Evolutionary conservation across 1,140 invertebrate genomes (phyloP), one percentile per base, ranked within the genome.

Genomic region (Sycobia sp.): DNA sequence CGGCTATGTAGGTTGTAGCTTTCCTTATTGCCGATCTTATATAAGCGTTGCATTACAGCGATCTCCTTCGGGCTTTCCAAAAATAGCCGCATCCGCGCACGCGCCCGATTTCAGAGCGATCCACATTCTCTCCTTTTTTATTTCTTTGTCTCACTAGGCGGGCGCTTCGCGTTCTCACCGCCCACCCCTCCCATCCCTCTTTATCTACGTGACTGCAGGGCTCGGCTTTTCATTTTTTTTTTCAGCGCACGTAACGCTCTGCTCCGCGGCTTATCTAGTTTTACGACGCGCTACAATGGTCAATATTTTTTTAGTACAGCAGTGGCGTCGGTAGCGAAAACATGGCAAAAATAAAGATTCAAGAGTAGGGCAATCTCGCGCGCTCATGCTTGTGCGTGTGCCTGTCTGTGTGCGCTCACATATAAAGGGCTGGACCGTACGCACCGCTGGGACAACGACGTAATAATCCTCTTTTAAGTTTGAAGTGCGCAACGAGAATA

Each of bases 241-340:
- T 50, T 60, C 8, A 27, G 22, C 29, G 5, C 16, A 23, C 7
- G 29, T 22, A 32, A n/a, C 25, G 22, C 2, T 16, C 14, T 20
- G 27, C 25, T 39, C 3, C 34, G 22, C 16, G 16, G 29, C 43
- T 34, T 61, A 53, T 61, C 49, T 51, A 43, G n/a, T 43, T 51
- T 61, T 44, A 53, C 49, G 58, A 50, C 27, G 18, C 25, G 16
- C 25, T 32, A 11, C 36, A 36, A 53, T 46, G 49, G 49, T 53
- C 47, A 53, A 61, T 46, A 53, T 61, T 61, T 53, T 61, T 53
- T 43, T 53, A 53, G 29, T 23, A 18, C 59, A 14, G 8, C 22
- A 41, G 18, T 32, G 13, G 8, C 22, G 34, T 32, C 10, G 20
- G 5, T n/a, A 0, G 13, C n/a, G 16, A 23, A 39, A 51, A 29